Conservation (phyloP, 2,797 vertebrate genomes). For the Siniperca scherzeri region DNA sequence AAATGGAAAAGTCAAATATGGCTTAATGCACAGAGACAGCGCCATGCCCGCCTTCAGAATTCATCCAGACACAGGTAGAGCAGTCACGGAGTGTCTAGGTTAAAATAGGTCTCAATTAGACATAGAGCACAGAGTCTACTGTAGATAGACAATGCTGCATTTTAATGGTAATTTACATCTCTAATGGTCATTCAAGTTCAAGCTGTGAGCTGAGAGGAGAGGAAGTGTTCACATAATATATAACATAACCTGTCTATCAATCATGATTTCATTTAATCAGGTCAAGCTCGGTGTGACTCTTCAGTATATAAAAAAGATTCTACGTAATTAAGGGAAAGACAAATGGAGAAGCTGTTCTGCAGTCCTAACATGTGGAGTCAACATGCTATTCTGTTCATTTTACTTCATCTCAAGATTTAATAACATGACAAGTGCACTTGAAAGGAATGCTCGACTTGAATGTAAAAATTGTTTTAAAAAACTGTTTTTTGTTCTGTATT, state of each 20-base stretch:
- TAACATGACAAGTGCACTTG: constrained; percentile 39
- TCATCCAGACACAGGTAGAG: constrained; percentile 92
- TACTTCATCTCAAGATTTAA: constrained; percentile 49
- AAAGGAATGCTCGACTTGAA: constrained; percentile 44
- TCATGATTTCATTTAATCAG: constrained; percentile 19
- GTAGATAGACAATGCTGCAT: constrained; percentile 19
- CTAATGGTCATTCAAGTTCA: constrained; percentile 23
- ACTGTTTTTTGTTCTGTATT: constrained; percentile 43
- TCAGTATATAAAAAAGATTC: constrained; percentile 10
- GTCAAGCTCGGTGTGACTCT: neutral
- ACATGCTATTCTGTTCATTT: constrained; percentile 40
- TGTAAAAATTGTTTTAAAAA: no score
- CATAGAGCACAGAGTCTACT: constrained; percentile 12
- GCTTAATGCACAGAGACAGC: constrained; percentile 93
- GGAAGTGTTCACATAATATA: constrained; percentile 36
- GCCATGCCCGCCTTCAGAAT: constrained; percentile 90
- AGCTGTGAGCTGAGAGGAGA: constrained; percentile 17
- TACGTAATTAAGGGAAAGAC: constrained; percentile 22
- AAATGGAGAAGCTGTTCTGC: constrained; percentile 30
- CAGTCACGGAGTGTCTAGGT: constrained; percentile 39
- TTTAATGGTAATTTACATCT: constrained; percentile 41
- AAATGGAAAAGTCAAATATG: constrained; percentile 93
- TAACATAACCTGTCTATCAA: constrained; percentile 11
- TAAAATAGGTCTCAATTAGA: constrained; percentile 58
- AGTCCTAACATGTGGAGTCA: constrained; percentile 28